These are phyloP conservation scores for Tauraco hartlaubi DNA, from an alignment of 2,797 vertebrate genomes.

Conservation along the genomic window DNA sequence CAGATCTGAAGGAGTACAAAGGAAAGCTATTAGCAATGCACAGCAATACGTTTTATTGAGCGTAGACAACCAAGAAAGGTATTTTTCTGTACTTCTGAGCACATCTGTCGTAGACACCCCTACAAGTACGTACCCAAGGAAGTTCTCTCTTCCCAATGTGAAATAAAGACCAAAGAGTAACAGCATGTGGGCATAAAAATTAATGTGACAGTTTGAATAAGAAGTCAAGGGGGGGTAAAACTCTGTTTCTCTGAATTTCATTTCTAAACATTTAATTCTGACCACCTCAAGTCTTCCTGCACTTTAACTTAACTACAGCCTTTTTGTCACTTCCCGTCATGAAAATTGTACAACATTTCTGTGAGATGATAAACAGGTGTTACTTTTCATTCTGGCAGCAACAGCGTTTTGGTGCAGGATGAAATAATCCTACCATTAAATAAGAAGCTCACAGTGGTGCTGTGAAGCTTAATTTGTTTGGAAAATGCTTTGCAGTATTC, in stretches of 20 bases:
- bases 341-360: neutral
- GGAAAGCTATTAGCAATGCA: neutral
- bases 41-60: slow-evolving; percentile 41
- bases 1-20: slow-evolving; percentile 55
- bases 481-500: slow-evolving; percentile 68
- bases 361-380: slow-evolving; percentile 62
- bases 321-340: slow-evolving; percentile 19
- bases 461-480: slow-evolving; percentile 70
- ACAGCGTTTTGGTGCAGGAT: slow-evolving; percentile 10
- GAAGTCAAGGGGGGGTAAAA: neutral
- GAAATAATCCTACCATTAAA: slow-evolving; percentile 63
- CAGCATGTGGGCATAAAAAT: slow-evolving; percentile 2
- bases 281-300: slow-evolving; percentile 4
- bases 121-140: neutral
- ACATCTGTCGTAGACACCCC: neutral
- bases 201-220: neutral
- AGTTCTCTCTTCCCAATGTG: neutral
- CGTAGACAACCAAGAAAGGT: neutral
- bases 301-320: neutral
- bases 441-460: slow-evolving; percentile 54
- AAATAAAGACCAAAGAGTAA: slow-evolving; percentile 34
- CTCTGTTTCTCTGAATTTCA: neutral
- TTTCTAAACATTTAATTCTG: slow-evolving; percentile 22
- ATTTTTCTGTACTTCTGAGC: slow-evolving; percentile 31
- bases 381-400: slow-evolving; percentile 54